Evolutionary conservation across 2,797 vertebrate species (phyloP).

Genomic region (Kryptopterus vitreolus): DNA sequence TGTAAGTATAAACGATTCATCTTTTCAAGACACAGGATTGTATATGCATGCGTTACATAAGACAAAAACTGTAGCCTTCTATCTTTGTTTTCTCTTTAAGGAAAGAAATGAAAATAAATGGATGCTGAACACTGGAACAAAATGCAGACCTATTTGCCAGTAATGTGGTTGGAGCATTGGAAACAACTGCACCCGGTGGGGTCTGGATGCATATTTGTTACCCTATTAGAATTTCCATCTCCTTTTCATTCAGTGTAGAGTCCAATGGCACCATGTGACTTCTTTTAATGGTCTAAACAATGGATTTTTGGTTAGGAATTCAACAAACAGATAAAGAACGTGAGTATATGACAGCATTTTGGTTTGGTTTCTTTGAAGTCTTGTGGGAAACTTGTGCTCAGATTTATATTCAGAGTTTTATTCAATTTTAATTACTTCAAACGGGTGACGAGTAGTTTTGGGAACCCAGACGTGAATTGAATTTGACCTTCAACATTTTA

Average conservation of each 20-base stretch:
- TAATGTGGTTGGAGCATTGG: slow-evolving; percentile 56
- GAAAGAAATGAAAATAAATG: slow-evolving; percentile 71
- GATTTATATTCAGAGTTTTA: too few relatives aligned
- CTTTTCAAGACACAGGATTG: slow-evolving; percentile 60
- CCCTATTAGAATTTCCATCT: slow-evolving; percentile 64
- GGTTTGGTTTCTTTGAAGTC: too few relatives aligned
- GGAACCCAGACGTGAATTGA: too few relatives aligned
- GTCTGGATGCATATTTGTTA: slow-evolving; percentile 67
- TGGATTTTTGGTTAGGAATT: too few relatives aligned
- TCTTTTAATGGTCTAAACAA: too few relatives aligned
- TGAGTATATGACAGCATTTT: too few relatives aligned
- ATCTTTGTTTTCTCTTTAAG: slow-evolving; percentile 71
- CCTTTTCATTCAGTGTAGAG: slow-evolving; percentile 64
- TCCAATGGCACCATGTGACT: background rate
- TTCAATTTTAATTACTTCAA: too few relatives aligned
- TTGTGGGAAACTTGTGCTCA: too few relatives aligned
- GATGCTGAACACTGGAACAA: slow-evolving; percentile 53
- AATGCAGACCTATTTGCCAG: slow-evolving; percentile 40
- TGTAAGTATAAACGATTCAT: slow-evolving; percentile 72
- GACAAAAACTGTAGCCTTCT: slow-evolving; percentile 70
- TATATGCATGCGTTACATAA: slow-evolving; percentile 62
- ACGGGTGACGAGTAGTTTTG: too few relatives aligned
- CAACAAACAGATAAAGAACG: too few relatives aligned
- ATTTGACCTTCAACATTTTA: too few relatives aligned
- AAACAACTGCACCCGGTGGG: slow-evolving; percentile 63